Evolutionary conservation across 37 sponge, comb jelly and placozoan species (phyloP), one percentile per base, ranked within the genome.

Genomic region (Tethya wilhelma): DNA sequence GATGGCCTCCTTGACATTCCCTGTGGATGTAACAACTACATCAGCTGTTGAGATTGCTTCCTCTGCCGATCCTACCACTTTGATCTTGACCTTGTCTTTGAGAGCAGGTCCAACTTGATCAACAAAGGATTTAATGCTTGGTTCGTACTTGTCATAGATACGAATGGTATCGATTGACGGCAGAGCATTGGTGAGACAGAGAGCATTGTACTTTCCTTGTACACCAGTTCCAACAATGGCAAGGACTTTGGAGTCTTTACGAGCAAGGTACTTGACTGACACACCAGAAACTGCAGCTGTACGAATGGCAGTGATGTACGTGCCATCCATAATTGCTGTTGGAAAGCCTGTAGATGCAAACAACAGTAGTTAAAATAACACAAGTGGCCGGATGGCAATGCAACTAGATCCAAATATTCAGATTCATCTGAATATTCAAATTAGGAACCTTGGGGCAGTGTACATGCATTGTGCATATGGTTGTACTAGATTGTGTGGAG

Each of bases 281-380:
- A 82, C 73, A 40, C 73, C 82, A 3, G 64, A 59, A 9, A 59
- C 82, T 8, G 82, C 82, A 33, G 64, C 82, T 7, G 82, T 82
- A 42, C 82, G 82, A 17, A 72, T 62, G 32, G 56, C 82, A 30
- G 82, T 82, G 64, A 82, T 62, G 53, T 82, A 72, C 33, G 82
- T 82, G 33, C 82, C 82, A n/a, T 71, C 73, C 43, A 82, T 1
- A 4, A 82, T 30, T 5, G 82, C 82, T n/a, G 6, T 1, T 1
- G 73, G 82, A 55, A 69, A 80, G 9, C 81, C 71, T 70, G n/a
- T n/a, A n/a, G n/a, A n/a, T n/a, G n/a, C n/a, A n/a, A n/a, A n/a
- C n/a, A n/a, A n/a, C n/a, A n/a, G n/a, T n/a, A n/a, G n/a, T n/a
- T n/a, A n/a, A n/a, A n/a, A n/a, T n/a, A n/a, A n/a, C n/a, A n/a